Base-by-base conservation (phyloP, 1,140 invertebrate species). In the Hypothenemus hampei region DNA sequence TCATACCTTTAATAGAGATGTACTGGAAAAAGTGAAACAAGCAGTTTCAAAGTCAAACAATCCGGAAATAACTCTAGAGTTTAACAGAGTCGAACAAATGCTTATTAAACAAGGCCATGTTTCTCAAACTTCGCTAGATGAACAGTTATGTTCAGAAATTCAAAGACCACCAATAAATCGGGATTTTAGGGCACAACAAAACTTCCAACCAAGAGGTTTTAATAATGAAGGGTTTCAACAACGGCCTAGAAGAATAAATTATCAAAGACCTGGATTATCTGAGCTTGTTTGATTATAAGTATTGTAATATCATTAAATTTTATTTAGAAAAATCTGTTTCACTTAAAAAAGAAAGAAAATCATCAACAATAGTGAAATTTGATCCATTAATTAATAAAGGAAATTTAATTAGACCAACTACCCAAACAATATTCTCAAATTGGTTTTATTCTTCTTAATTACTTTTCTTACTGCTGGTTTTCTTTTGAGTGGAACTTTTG, bases 1-100 rank as follows among this genome's bases (percentile, higher is more conserved):
- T 23, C 73, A 78, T 48, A 76, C 73, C 5, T 82, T 79, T 60
- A 79, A 72, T 49, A 53, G 31, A 16, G 78, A 75, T 48, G 60
- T 81, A 69, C 60, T 81, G 24, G 67, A 74, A 5, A 61, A 59
- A 53, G 49, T 79, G 2, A 69, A 74, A 59, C 46, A 60, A n/a
- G 51, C 64, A 16, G 61, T 78, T 6, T 46, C 70, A 31, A 57
- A 61, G n/a, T 26, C 60, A 11, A 57, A 72, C 1, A 60, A 70
- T 44, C 60, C 69, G 41, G 72, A 76, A 43, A 6, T 73, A 10
- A 57, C 65, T 10, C 4, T 63, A 0, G 75, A 81, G 60, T 70
- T 80, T 19, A 59, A 68, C 4, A 61, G 70, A 33, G 59, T 81
- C 11, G 35, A 72, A 20, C 71, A 73, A 41, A 62, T 70, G 35